A percentile compares a stretch with the other conserved stretches of the same genome.
phyloP scores from a whole-genome alignment of 2,113 vertebrate genomes.

The Psophia crepitans region DNA sequence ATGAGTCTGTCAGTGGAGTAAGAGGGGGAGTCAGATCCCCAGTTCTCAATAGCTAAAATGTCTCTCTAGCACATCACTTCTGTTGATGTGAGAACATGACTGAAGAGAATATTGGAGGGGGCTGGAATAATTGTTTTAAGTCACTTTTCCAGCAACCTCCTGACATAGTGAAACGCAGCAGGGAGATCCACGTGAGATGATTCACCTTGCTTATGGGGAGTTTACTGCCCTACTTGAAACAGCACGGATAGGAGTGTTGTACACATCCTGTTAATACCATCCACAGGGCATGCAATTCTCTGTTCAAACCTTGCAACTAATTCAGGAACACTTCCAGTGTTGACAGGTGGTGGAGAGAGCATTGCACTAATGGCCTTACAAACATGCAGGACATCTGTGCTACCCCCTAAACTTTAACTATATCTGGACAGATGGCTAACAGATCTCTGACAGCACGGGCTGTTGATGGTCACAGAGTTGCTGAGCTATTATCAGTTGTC shows the following conservation, averaged over 20 bases:
- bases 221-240: not conserved
- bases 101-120: not conserved
- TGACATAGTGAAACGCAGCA: not conserved
- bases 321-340: not conserved
- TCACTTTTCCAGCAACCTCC: not conserved
- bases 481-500: rapidly evolving
- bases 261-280: not conserved
- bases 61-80: not conserved
- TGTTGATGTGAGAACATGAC: not conserved
- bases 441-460: not conserved
- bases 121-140: not conserved
- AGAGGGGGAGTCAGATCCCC: not conserved
- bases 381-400: not conserved
- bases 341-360: not conserved
- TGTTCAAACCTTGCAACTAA: not conserved
- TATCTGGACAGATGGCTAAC: not conserved
- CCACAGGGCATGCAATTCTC: not conserved
- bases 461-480: not conserved
- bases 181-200: not conserved
- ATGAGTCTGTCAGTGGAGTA: not conserved
- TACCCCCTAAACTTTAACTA: not conserved
- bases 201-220: not conserved
- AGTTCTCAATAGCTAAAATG: not conserved
- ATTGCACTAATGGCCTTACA: not conserved
- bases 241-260: not conserved